Evolutionary conservation across 2,797 vertebrate species (phyloP).

Genomic region (Petrocephalus sullivani): DNA sequence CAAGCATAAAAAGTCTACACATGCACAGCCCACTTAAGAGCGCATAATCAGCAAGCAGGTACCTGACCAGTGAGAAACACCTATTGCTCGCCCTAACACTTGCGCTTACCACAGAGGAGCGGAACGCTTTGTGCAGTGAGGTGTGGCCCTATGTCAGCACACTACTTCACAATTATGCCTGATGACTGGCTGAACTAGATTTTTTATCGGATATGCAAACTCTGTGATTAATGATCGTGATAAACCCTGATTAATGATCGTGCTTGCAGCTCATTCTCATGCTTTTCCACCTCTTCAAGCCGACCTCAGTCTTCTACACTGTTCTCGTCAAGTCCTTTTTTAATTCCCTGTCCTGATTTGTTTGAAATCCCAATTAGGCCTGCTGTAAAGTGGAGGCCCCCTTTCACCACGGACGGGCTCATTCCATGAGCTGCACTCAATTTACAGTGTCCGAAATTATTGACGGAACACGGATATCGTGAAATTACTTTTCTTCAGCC

Average conservation of each 20-base stretch:
- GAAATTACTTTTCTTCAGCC: background rate
- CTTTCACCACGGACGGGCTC: background rate
- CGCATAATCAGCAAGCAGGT: background rate
- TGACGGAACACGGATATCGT: background rate
- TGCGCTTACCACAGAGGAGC: background rate
- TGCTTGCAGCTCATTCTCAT: background rate
- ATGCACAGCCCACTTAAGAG: background rate
- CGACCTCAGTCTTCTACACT: background rate
- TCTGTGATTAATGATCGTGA: background rate
- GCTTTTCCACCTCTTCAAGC: background rate
- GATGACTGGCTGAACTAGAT: background rate
- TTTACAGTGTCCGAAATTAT: background rate
- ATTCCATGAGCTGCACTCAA: background rate
- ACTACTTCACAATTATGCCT: background rate
- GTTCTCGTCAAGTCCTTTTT: background rate
- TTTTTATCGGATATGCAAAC: background rate
- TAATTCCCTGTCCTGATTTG: background rate
- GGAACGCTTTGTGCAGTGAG: background rate
- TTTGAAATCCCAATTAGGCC: background rate
- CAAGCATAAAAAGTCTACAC: background rate
- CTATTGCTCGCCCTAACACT: background rate
- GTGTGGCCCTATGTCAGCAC: background rate
- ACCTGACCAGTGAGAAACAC: background rate
- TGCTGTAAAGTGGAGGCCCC: background rate
- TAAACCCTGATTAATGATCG: background rate